A percentile compares a stretch with the other conserved stretches of the same genome.
Evolutionary conservation across 2,888 invertebrate species (phyloP).

Genomic region (Oasisia sp.): DNA sequence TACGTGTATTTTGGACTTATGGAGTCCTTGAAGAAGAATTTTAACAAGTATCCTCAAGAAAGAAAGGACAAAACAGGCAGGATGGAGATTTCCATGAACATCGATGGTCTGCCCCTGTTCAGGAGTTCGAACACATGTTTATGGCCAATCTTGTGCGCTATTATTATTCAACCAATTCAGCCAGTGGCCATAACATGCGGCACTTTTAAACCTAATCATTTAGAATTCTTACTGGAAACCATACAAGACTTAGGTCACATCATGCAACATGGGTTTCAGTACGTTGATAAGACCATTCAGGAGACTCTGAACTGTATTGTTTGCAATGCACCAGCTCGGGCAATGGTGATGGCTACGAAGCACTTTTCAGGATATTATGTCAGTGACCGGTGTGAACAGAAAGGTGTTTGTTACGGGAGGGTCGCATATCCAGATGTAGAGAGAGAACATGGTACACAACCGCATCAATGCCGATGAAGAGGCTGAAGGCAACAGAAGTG

Average conservation of each 20-base stretch:
- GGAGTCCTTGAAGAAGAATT: background rate
- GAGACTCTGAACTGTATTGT: background rate
- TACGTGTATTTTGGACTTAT: background rate
- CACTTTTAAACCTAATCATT: background rate
- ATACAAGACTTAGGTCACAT: background rate
- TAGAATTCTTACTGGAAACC: background rate
- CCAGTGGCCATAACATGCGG: background rate
- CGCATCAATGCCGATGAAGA: no score
- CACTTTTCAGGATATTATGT: background rate
- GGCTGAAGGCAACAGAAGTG: no score
- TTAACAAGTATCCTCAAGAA: background rate
- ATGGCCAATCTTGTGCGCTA: background rate
- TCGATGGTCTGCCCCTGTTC: background rate
- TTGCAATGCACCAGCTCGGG: background rate
- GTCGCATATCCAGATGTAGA: background rate
- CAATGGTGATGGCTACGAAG: background rate
- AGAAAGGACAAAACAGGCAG: background rate
- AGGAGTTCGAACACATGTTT: background rate
- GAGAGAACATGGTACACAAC: background rate
- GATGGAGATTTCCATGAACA: background rate
- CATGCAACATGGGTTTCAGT: background rate
- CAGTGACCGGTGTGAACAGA: background rate
- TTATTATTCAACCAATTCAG: background rate
- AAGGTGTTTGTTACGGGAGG: background rate
- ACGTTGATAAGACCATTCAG: background rate